A percentile compares a stretch with the other conserved stretches of the same genome.
These are phyloP conservation scores for Etheostoma spectabile DNA, from an alignment of 2,113 vertebrate genomes.

Conservation along the genomic window DNA sequence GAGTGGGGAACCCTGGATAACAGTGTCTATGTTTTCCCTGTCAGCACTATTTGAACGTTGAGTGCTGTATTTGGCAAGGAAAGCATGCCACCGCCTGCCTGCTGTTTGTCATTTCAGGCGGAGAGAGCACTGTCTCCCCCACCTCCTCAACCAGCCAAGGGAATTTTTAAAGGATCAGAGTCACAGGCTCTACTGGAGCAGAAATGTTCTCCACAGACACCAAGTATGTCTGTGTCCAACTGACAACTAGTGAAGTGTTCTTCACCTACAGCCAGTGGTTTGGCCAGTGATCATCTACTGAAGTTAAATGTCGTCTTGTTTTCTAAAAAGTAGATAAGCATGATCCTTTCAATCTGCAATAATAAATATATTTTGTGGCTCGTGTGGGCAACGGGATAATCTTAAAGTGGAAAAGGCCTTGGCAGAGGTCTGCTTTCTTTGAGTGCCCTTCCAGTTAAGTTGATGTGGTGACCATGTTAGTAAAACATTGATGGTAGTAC, in stretches of 20 bases:
- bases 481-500: not conserved
- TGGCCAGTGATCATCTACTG: not conserved
- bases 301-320: not conserved
- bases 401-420: not conserved
- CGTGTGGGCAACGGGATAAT: not conserved
- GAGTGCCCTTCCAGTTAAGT: too few species aligned
- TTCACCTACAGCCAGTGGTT: conserved; percentile 1
- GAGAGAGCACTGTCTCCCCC: conserved; percentile 56
- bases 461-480: not conserved
- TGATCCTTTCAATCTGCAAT: not conserved
- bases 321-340: not conserved
- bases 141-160: conserved; percentile 42
- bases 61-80: conserved; percentile 76
- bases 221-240: conserved; percentile 12
- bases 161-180: conserved; percentile 70
- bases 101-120: conserved; percentile 80
- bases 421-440: too few species aligned
- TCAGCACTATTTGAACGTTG: conserved; percentile 71
- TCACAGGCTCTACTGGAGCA: conserved; percentile 51
- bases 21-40: conserved; percentile 71
- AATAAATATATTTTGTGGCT: not conserved
- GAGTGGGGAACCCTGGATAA: conserved; percentile 56
- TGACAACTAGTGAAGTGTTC: conserved; percentile 1
- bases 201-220: conserved; percentile 31
- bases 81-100: conserved; percentile 77